Percentiles rank a stretch among this genome's conserved stretches.
Evolutionary conservation across 2,888 invertebrate genomes (phyloP).

Genomic region (Patella ulyssiponensis): DNA sequence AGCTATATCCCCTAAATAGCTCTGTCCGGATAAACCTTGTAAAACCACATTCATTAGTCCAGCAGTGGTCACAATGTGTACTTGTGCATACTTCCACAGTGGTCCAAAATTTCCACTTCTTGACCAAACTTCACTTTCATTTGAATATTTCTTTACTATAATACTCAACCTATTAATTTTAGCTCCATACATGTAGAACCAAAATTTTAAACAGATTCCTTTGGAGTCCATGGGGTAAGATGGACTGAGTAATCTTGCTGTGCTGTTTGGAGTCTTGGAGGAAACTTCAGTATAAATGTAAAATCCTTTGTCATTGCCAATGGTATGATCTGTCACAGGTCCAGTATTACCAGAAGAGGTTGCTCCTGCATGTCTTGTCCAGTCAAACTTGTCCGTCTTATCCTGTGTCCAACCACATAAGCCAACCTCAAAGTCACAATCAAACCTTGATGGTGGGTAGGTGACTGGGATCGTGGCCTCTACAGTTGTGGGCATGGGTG

Average conservation of each 20-base stretch:
- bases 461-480: constrained; percentile 40
- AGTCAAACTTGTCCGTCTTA: constrained; percentile 59
- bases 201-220: constrained; percentile 66
- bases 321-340: constrained; percentile 64
- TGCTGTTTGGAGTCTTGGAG: constrained; percentile 40
- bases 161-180: constrained; percentile 61
- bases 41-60: constrained; percentile 50
- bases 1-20: constrained; percentile 55
- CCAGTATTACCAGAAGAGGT: constrained; percentile 57
- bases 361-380: constrained; percentile 53
- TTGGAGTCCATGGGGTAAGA: constrained; percentile 33
- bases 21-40: constrained; percentile 55
- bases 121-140: constrained; percentile 46
- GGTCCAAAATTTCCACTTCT: constrained; percentile 59
- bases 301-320: constrained; percentile 55
- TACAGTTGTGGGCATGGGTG: constrained; percentile 39
- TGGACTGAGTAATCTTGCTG: constrained; percentile 57
- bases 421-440: constrained; percentile 64
- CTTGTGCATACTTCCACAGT: constrained; percentile 61
- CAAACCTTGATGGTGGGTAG: constrained; percentile 52
- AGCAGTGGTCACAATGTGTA: constrained; percentile 43
- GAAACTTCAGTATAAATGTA: constrained; percentile 59
- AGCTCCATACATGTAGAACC: constrained; percentile 70
- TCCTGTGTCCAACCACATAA: constrained; percentile 65
- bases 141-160: constrained; percentile 38